Evolutionary conservation across 2,113 vertebrate genomes (phyloP).

Genomic region (Odobenus rosmarus): DNA sequence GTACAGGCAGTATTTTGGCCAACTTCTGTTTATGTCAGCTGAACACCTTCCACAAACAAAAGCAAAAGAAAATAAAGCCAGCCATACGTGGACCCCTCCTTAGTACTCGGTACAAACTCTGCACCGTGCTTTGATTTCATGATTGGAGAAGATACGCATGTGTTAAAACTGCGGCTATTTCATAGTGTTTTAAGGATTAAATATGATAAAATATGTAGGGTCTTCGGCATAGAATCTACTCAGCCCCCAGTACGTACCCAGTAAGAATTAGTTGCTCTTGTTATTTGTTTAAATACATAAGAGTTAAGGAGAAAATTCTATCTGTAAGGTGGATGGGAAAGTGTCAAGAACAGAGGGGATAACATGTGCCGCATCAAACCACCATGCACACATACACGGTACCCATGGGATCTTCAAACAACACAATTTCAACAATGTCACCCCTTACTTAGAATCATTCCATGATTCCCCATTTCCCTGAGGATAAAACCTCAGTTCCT

Average conservation of each 20-base stretch:
- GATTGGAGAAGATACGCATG: slow-evolving; percentile 74
- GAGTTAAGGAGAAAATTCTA: neutral
- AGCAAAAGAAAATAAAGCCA: slow-evolving; percentile 77
- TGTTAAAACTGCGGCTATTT: slow-evolving; percentile 85
- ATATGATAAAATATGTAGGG: neutral
- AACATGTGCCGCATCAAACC: neutral
- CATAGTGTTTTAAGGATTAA: neutral
- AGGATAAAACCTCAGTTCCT: neutral
- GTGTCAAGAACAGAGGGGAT: neutral
- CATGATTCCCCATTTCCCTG: neutral
- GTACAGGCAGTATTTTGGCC: slow-evolving; percentile 86
- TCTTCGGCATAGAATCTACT: neutral
- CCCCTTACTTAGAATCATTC: neutral
- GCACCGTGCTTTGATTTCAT: slow-evolving; percentile 82
- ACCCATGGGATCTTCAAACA: neutral
- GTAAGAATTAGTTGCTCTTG: neutral
- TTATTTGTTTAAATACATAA: neutral
- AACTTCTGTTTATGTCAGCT: slow-evolving; percentile 84
- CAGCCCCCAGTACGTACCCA: neutral
- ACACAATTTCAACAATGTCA: neutral
- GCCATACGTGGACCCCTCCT: slow-evolving; percentile 72
- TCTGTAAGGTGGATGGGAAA: neutral
- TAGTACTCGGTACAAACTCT: slow-evolving; percentile 78
- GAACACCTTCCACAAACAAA: slow-evolving; percentile 80
- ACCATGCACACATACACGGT: neutral